Base-by-base conservation (phyloP, 2,888 invertebrate genomes). In the Philaethria dido region DNA sequence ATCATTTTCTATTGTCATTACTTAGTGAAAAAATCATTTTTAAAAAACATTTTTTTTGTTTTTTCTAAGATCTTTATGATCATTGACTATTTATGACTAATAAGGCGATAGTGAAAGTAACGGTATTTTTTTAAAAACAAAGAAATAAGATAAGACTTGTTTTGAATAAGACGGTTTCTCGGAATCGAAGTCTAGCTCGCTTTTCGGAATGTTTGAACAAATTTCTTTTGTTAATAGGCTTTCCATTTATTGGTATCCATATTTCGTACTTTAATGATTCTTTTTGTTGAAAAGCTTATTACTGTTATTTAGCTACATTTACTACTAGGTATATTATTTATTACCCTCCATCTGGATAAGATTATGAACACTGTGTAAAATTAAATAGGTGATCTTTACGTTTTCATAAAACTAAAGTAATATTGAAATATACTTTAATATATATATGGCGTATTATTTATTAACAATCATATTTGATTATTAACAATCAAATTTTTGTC, bases 51-150 rank as follows among this genome's bases (percentile, higher is more conserved):
- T 1, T 39, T 39, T 39, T 39, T 36, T 4, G 6, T 29, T 29
- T 29, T 29, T 29, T 29, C 6, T 4, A 29, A 29, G 3, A 29
- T 29, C 29, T 29, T n/a, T n/a, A n/a, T n/a, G 3, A 6, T 29
- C 3, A 29, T 8, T 6, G 14, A 48, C n/a, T 59, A 64, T 50
- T 50, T 64, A 47, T 25, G 42, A 48, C 33, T 59, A 59, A 59
- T 50, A 59, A 59, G 25, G 36, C 22, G 36, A 57, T 64, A 59
- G 39, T 55, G n/a, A 57, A 55, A 59, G 18, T 64, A 64, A 59
- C 50, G 48, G 64, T 59, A 59, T 29, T 20, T 47, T 55, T 64
- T 22, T 20, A 29, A 59, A 64, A 29, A 50, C 50, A 42, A 29
- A n/a, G 25, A 42, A 36, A n/a, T n/a, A n/a, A 64, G 59, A 64